Conservation (phyloP, 2,113 vertebrate species). For the Chrysemys picta region DNA sequence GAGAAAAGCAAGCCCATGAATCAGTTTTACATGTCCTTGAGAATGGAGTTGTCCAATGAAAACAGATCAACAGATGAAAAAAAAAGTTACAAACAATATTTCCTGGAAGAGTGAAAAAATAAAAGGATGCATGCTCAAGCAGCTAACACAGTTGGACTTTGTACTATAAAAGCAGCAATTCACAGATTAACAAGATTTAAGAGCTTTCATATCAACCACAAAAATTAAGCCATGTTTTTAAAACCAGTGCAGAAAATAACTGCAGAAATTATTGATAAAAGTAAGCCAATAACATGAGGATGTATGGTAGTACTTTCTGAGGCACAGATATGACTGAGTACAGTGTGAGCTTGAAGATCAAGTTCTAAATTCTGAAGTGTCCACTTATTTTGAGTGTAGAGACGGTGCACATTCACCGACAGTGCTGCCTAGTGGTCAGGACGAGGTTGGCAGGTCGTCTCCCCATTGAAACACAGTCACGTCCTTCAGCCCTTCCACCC, state of each 20-base stretch:
- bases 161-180: background rate
- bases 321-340: background rate
- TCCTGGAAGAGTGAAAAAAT: background rate
- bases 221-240: background rate
- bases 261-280: background rate
- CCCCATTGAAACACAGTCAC: background rate
- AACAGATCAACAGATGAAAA: constrained; percentile 7
- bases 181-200: background rate
- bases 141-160: background rate
- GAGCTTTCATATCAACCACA: background rate
- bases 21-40: background rate
- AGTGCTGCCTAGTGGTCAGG: background rate
- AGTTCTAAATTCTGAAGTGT: background rate
- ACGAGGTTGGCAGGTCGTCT: background rate
- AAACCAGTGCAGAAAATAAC: background rate
- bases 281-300: background rate
- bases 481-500: background rate
- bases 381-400: background rate
- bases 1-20: constrained; percentile 9
- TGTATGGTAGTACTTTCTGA: background rate
- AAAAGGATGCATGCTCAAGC: background rate
- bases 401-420: background rate
- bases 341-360: background rate
- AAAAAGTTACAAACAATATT: background rate
- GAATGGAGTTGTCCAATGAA: background rate